Evolutionary conservation across 1,140 invertebrate genomes (phyloP).

Genomic region (Ceratosolen fusciceps): DNA sequence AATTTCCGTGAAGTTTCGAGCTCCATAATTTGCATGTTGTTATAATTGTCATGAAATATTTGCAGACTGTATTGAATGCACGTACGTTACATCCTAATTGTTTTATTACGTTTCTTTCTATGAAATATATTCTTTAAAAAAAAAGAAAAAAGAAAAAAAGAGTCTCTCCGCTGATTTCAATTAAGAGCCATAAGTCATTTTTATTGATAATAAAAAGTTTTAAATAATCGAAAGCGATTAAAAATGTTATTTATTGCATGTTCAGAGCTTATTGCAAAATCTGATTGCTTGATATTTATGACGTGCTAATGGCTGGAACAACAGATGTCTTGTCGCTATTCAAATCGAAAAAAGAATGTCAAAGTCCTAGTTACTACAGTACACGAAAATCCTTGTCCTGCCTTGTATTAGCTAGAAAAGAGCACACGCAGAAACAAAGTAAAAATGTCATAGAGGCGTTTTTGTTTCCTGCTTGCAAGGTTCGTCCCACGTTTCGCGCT

Average conservation of each 20-base stretch:
- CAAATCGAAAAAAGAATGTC: neutral
- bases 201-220: neutral
- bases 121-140: no score
- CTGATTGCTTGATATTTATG: slow-evolving; percentile 4
- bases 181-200: neutral
- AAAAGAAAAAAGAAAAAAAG: no score
- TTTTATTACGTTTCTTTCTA: no score
- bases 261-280: neutral
- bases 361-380: neutral
- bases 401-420: slow-evolving; percentile 45
- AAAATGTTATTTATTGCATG: neutral
- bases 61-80: no score
- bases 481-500: neutral
- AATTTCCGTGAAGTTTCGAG: no score
- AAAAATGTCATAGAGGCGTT: slow-evolving; percentile 26
- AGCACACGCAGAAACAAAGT: slow-evolving; percentile 23
- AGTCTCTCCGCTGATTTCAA: no score
- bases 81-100: no score
- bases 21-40: no score
- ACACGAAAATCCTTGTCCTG: slow-evolving; percentile 33
- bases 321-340: neutral
- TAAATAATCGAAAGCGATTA: neutral
- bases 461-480: neutral
- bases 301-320: slow-evolving; percentile 1
- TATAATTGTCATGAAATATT: no score